phyloP scores from a whole-genome alignment of 1,140 invertebrate species.

The Lithobius niger region DNA sequence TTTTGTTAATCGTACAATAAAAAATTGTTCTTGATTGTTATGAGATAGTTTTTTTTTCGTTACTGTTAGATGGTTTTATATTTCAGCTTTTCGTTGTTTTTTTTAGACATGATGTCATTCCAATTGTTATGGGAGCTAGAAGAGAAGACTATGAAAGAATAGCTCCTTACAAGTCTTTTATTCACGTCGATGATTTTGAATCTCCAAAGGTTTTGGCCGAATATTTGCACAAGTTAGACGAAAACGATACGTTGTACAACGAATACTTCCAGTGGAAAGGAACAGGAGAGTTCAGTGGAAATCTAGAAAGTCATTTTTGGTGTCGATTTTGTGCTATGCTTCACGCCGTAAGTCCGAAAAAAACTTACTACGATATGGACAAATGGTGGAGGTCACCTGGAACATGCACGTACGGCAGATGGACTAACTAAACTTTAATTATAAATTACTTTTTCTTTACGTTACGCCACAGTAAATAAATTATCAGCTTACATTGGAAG shows the following conservation, averaged over 20 bases:
- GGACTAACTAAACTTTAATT: too few relatives aligned
- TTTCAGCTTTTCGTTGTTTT: constrained; percentile 17
- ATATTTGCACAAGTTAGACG: constrained; percentile 69
- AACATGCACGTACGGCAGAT: constrained; percentile 4
- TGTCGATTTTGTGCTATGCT: constrained; percentile 84
- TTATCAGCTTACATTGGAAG: too few relatives aligned
- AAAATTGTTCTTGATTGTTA: too few relatives aligned
- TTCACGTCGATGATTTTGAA: constrained; percentile 88
- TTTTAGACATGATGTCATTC: constrained; percentile 69
- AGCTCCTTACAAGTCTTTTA: constrained; percentile 74
- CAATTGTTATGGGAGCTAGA: constrained; percentile 90
- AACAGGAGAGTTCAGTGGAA: constrained; percentile 63
- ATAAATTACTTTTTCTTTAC: too few relatives aligned
- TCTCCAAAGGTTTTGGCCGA: constrained; percentile 67
- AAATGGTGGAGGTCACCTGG: constrained; percentile 23
- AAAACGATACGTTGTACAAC: constrained; percentile 77
- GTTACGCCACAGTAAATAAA: too few relatives aligned
- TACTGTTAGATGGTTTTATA: too few relatives aligned
- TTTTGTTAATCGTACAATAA: too few relatives aligned
- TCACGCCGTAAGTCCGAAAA: constrained; percentile 45
- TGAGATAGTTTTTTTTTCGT: too few relatives aligned
- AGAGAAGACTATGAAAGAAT: constrained; percentile 73
- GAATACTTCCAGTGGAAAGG: constrained; percentile 83
- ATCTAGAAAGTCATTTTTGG: constrained; percentile 92
- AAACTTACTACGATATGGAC: constrained; percentile 41